Conservation (phyloP, 1,140 invertebrate genomes). For the Araneus ventricosus region DNA sequence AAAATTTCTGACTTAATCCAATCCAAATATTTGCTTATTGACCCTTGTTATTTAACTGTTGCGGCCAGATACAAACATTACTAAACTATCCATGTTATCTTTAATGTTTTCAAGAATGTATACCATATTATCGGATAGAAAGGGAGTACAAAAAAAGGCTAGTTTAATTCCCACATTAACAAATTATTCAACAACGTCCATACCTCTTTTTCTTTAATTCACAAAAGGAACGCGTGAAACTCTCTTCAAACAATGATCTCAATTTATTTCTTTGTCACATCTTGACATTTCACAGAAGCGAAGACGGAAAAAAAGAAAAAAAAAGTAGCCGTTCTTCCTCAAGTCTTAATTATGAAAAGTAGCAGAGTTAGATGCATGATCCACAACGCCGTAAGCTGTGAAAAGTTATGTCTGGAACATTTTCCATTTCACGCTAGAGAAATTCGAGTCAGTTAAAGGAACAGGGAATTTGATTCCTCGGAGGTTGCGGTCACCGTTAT, state of each 20-base stretch:
- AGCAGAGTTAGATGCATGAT: not conserved
- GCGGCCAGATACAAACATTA: too few species aligned
- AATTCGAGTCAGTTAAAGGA: not conserved
- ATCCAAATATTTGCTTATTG: too few species aligned
- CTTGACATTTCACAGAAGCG: not conserved
- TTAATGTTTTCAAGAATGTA: too few species aligned
- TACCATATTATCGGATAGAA: too few species aligned
- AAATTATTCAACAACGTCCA: too few species aligned
- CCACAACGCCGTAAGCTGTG: not conserved
- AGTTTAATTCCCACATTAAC: too few species aligned
- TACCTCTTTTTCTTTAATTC: not conserved
- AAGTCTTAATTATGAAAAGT: not conserved
- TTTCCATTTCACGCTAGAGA: conserved; percentile 33
- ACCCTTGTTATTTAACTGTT: too few species aligned
- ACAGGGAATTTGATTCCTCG: not conserved
- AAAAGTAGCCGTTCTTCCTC: not conserved
- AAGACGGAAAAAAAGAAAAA: not conserved
- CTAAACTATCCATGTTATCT: too few species aligned
- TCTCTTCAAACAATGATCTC: not conserved
- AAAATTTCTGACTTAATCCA: too few species aligned
- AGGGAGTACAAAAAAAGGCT: too few species aligned
- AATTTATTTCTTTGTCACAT: not conserved
- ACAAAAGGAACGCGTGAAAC: not conserved
- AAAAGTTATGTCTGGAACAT: conserved; percentile 29
- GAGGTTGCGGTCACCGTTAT: not conserved